Evolutionary conservation across 2,797 vertebrate species (phyloP).

Genomic region (Oreochromis grahami): DNA sequence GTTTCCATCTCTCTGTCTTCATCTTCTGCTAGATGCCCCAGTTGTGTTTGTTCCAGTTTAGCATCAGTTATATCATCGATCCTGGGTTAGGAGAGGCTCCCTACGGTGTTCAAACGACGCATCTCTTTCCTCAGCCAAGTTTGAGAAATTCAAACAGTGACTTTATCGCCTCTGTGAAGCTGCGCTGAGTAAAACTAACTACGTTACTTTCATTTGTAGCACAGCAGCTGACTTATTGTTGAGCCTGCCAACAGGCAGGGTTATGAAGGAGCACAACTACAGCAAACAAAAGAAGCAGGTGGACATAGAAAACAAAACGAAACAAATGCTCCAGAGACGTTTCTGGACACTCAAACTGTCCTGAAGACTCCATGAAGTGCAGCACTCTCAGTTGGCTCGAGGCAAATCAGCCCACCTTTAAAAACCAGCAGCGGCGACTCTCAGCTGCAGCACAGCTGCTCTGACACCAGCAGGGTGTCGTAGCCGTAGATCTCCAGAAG

Average conservation of each 20-base stretch:
- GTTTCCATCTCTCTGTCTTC: neutral
- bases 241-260: neutral
- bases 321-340: neutral
- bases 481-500: slow-evolving; percentile 94
- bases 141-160: neutral
- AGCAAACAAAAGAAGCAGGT: neutral
- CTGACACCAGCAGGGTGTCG: slow-evolving; percentile 90
- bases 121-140: neutral
- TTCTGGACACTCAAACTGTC: neutral
- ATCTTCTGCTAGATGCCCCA: neutral
- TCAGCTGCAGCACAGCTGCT: slow-evolving; percentile 93
- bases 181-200: neutral
- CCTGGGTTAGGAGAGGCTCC: neutral
- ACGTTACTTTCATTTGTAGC: neutral
- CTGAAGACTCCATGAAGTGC: slow-evolving; percentile 1
- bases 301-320: neutral
- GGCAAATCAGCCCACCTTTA: neutral
- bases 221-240: neutral
- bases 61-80: neutral
- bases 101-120: neutral
- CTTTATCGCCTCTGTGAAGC: neutral
- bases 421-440: neutral
- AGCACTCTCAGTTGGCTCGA: neutral
- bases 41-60: neutral
- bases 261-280: neutral